Conservation (phyloP, 2,797 vertebrate species). For the Megalops cyprinoides region DNA sequence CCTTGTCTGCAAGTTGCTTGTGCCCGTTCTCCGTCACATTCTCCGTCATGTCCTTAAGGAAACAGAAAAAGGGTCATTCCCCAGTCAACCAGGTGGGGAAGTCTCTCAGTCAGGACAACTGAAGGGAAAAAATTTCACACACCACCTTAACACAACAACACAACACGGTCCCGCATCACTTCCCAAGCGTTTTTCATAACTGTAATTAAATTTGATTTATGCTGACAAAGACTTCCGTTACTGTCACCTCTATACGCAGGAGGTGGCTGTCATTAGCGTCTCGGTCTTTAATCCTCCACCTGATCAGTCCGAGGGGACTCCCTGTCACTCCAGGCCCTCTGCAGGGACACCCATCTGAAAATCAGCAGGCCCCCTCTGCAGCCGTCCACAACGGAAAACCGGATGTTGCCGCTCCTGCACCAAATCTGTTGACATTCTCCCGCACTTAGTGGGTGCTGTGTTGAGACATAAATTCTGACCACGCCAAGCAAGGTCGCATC, state of each 20-base stretch:
- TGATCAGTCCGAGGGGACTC: too few species aligned
- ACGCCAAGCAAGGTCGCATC: too few species aligned
- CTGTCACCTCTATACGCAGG: background rate
- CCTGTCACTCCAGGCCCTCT: too few species aligned
- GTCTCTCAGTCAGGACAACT: background rate
- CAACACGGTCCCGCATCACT: background rate
- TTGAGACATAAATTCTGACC: too few species aligned
- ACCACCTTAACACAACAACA: background rate
- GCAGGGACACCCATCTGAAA: too few species aligned
- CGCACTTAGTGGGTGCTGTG: too few species aligned
- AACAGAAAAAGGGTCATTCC: background rate
- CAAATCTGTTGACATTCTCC: too few species aligned
- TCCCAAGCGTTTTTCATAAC: background rate
- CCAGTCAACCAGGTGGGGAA: background rate
- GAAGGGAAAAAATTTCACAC: slow-evolving; percentile 7
- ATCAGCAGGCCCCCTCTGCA: too few species aligned
- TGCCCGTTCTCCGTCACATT: background rate
- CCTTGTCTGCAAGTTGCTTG: background rate
- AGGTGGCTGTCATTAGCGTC: background rate
- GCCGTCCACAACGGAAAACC: too few species aligned
- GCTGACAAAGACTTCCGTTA: background rate
- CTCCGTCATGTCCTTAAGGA: background rate
- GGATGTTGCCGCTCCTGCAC: too few species aligned
- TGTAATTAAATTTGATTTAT: background rate
- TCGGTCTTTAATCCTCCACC: background rate